These are phyloP conservation scores for Drosophila kurseongensis DNA, from an alignment of 1,140 invertebrate genomes.

Conservation along the genomic window DNA sequence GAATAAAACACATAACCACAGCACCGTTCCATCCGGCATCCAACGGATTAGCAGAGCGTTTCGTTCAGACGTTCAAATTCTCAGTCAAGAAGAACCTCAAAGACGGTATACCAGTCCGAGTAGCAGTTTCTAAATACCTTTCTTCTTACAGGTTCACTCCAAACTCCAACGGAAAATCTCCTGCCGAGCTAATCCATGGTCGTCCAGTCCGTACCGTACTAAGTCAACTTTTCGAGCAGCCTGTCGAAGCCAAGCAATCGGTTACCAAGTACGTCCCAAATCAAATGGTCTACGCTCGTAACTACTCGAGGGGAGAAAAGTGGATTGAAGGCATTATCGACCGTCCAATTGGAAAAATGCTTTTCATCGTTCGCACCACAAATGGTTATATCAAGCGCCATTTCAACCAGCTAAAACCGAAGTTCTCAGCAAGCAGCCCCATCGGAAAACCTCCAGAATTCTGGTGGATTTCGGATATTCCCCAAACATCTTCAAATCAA, in stretches of 20 bases:
- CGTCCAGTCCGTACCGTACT: background rate
- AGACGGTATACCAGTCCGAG: background rate
- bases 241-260: background rate
- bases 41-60: conserved; percentile 73
- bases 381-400: background rate
- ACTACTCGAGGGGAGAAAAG: background rate
- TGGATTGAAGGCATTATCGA: background rate
- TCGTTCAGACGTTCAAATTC: conserved; percentile 11
- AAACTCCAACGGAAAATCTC: background rate
- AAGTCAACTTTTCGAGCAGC: background rate
- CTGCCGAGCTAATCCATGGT: background rate
- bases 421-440: background rate
- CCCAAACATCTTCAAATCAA: background rate
- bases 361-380: too few relatives aligned
- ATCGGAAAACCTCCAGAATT: background rate
- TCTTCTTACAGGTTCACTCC: background rate
- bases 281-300: conserved; percentile 1
- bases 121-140: conserved; percentile 3
- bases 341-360: background rate
- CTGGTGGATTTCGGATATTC: background rate
- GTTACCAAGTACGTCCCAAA: background rate
- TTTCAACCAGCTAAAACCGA: conserved; percentile 1
- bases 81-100: background rate
- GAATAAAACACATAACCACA: conserved; percentile 31
- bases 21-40: conserved; percentile 57